Evolutionary conservation across 2,797 vertebrate species (phyloP), one percentile per base, ranked within the genome.

Genomic region (Eospalax fontanierii): DNA sequence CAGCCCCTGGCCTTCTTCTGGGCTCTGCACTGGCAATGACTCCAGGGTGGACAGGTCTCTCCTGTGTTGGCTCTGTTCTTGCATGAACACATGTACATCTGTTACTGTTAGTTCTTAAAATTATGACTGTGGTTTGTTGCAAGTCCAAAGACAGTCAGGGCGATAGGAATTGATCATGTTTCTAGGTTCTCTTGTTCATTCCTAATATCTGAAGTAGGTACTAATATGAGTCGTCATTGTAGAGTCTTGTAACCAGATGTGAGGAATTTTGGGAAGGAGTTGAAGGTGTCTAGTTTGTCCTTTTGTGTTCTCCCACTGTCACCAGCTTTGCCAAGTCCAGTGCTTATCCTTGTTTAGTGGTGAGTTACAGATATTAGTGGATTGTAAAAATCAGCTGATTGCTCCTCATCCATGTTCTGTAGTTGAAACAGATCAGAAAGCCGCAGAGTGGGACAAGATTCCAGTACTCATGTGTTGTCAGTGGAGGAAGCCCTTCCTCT

Each of bases 221-320:
- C 33, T 10, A 68, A 73, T 50, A 22, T 35, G 68, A 84, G 30
- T 80, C 30, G n/a, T 89, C 2, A 6, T 18, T 87, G 8, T 73
- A n/a, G 83, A 68, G 61, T 81, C 26, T 90, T 81, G 1, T 66
- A 63, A 95, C 24, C 73, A 87, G 89, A 82, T n/a, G 10, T 16
- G 35, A 91, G 79, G 9, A 81, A 81, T 66, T 86, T 89, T 94
- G 28, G 68, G 76, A 83, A 88, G 74, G 87, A 9, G 73, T 88
- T 73, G 16, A 4, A 91, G 92, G 38, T 8, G 5, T 94, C 61
- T 73, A 63, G n/a, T 87, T 89, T 76, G 22, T 93, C 5, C 38
- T 84, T 50, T 68, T n/a, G 22, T 2, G 35, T 40, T 26, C 59
- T 83, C 35, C 73, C 2, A 12, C 57, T 83, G 28, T 43, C 11